phyloP scores from a whole-genome alignment of 2,113 vertebrate species.

The Podarcis raffonei region DNA sequence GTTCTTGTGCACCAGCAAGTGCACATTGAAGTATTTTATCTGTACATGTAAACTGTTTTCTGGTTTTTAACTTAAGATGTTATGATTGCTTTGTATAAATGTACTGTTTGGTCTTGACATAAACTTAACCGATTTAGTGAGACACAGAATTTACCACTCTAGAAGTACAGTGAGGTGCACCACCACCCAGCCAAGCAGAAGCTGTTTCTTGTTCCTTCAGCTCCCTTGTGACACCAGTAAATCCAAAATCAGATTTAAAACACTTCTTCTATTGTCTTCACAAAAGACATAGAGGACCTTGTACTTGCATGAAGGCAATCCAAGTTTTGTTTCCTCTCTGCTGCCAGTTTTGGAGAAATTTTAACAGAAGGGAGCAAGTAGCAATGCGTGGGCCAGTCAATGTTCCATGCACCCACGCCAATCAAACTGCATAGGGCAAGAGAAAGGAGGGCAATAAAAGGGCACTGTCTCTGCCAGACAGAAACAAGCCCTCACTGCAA shows the following conservation, averaged over 20 bases:
- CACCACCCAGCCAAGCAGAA: conserved; percentile 11
- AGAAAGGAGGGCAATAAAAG: fast-evolving
- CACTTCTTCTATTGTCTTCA: fast-evolving
- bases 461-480: fast-evolving
- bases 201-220: not conserved
- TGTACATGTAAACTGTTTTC: not conserved
- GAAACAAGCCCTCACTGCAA: conserved; percentile 26
- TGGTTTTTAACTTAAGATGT: not conserved
- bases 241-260: fast-evolving
- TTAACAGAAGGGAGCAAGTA: not conserved
- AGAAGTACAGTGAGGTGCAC: not conserved
- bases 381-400: not conserved
- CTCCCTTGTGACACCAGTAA: fast-evolving
- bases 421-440: not conserved
- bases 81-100: not conserved
- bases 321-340: fast-evolving
- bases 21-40: not conserved
- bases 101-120: not conserved
- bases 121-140: not conserved
- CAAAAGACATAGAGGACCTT: not conserved
- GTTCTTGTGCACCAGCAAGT: not conserved
- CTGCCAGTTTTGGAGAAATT: not conserved
- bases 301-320: not conserved
- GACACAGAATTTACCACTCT: not conserved
- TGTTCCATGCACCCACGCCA: not conserved